Evolutionary conservation across 2,797 vertebrate genomes (phyloP).

Genomic region (Nothura maculosa): DNA sequence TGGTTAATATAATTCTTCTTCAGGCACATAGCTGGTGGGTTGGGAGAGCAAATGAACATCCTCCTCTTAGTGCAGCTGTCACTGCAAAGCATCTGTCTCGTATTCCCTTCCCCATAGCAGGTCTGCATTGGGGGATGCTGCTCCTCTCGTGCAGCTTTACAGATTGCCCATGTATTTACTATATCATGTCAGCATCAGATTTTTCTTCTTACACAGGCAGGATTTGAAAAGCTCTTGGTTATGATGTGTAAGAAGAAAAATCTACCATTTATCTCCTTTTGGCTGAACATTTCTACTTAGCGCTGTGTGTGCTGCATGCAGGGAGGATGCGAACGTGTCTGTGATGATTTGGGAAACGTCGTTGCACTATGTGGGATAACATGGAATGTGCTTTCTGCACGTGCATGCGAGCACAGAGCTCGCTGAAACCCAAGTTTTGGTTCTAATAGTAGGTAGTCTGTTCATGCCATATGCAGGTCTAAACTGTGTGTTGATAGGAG

Average conservation of each 20-base stretch:
- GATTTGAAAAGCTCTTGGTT: neutral
- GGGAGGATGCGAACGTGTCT: neutral
- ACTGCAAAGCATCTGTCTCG: neutral
- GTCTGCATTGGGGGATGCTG: neutral
- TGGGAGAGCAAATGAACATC: neutral
- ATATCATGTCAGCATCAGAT: rapidly evolving
- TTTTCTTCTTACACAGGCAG: neutral
- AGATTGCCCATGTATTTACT: neutral
- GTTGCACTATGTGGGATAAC: neutral
- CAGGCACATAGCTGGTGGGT: neutral
- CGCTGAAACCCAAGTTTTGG: neutral
- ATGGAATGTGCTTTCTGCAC: too few relatives aligned
- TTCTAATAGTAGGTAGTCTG: neutral
- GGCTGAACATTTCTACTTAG: too few relatives aligned
- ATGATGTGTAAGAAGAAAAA: neutral
- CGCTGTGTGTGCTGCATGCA: neutral
- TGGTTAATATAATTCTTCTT: neutral
- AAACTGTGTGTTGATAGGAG: neutral
- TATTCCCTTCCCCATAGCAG: neutral
- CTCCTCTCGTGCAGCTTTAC: neutral
- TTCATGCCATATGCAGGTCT: neutral
- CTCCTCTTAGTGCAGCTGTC: neutral
- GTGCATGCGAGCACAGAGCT: neutral
- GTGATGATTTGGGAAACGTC: neutral
- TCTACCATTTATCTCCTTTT: too few relatives aligned